Base-by-base conservation (phyloP, 2,888 invertebrate species). In the Dugesia japonica region DNA sequence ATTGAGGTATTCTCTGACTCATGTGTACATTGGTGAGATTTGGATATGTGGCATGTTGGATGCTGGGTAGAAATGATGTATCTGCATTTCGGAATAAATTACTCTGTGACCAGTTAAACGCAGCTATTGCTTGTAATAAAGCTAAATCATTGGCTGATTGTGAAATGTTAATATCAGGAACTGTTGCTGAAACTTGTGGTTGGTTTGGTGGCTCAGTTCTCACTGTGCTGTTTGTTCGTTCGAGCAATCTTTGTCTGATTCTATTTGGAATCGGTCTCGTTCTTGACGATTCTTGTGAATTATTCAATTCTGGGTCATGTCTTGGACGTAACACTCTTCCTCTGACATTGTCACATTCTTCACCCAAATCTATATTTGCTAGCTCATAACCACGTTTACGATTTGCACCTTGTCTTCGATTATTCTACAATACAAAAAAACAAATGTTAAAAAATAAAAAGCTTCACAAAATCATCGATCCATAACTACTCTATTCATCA, bases 1-100 rank as follows among this genome's bases (percentile, higher is more conserved):
- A 56, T 56, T 56, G 56, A 56, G 56, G 56, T 56, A 56, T 56
- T 56, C 56, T 56, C 56, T 56, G 56, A 56, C 56, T 56, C 56
- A 56, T 56, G 56, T 56, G 56, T 56, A 56, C n/a, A n/a, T 56
- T 56, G 17, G 4, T 56, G 56, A 56, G 56, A 20, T 56, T n/a
- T n/a, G 56, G 56, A 56, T 56, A 56, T 56, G 56, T 23, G 56
- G 56, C 56, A 4, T 13, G 56, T 23, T 56, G 56, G 23, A 56
- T 56, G n/a, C 56, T n/a, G 4, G n/a, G 56, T 7, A 56, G 56
- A 56, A 56, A 56, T n/a, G 56, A 56, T 31, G 31, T 13, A 23
- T 56, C 56, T 56, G 56, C 23, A n/a, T 56, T n/a, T 56, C 20
- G 56, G n/a, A 4, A 56, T 20, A 56, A 23, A 56, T 56, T 20